These are phyloP conservation scores for Hafferia zeledoni DNA, from an alignment of 2,797 vertebrate genomes.

Conservation along the genomic window DNA sequence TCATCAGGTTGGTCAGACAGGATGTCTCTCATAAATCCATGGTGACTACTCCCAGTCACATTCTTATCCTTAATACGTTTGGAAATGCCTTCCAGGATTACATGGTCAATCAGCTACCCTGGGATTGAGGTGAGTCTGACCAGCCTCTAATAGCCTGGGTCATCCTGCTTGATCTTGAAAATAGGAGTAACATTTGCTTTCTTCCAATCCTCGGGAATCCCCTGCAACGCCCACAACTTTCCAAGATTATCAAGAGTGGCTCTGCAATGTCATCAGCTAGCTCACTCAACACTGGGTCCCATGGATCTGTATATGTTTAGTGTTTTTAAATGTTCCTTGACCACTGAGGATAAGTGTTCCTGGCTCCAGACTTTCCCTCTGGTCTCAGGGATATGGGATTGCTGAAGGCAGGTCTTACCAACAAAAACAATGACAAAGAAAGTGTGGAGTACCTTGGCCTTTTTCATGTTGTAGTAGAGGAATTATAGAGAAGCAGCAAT, in stretches of 20 bases:
- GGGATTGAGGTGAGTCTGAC: neutral
- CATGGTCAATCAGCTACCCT: neutral
- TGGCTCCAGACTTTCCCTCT: neutral
- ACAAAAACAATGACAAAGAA: neutral
- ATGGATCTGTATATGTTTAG: neutral
- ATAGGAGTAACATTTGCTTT: neutral
- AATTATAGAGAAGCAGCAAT: neutral
- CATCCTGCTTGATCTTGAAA: neutral
- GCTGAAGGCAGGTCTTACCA: neutral
- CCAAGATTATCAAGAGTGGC: neutral
- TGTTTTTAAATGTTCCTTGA: neutral
- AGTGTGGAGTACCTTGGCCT: neutral
- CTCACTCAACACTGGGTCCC: neutral
- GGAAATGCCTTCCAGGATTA: slow-evolving; percentile 1
- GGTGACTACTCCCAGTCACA: neutral
- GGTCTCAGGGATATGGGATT: neutral
- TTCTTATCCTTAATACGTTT: neutral
- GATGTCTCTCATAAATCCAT: neutral
- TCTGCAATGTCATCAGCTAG: neutral
- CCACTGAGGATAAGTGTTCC: neutral
- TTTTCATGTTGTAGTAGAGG: neutral
- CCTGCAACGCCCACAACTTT: neutral
- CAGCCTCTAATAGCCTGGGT: neutral
- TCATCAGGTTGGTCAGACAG: neutral
- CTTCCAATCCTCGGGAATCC: neutral